These are phyloP conservation scores for Conomelus anceps DNA, from an alignment of 2,888 invertebrate genomes.

Conservation along the genomic window DNA sequence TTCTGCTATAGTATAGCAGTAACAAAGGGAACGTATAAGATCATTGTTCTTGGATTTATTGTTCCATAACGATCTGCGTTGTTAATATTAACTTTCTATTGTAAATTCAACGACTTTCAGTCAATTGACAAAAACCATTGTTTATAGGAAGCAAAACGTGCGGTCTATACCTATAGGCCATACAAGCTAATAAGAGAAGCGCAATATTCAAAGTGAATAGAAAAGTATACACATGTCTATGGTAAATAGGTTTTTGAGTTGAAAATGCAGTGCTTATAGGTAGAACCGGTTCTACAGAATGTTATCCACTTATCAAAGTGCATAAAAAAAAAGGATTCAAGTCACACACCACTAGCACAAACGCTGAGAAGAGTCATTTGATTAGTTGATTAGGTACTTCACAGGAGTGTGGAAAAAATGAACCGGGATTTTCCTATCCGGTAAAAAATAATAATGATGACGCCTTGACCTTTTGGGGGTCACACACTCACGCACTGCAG, in stretches of 20 bases:
- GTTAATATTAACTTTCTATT: too few relatives aligned
- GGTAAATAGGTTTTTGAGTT: not conserved
- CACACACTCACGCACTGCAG: too few relatives aligned
- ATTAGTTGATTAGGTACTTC: not conserved
- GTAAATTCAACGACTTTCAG: too few relatives aligned
- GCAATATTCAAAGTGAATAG: not conserved
- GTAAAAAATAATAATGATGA: not conserved
- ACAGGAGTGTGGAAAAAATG: not conserved
- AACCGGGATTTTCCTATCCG: not conserved
- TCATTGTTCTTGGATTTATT: too few relatives aligned
- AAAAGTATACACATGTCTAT: not conserved
- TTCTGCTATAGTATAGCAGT: too few relatives aligned
- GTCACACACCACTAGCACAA: not conserved
- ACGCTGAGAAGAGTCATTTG: not conserved
- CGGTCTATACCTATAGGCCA: too few relatives aligned
- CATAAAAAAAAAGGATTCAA: not conserved
- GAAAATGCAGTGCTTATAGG: not conserved
- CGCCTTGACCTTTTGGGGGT: not conserved
- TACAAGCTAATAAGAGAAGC: not conserved
- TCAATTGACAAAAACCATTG: too few relatives aligned
- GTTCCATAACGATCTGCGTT: too few relatives aligned
- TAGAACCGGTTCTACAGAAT: not conserved
- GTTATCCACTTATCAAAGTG: not conserved
- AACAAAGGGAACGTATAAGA: too few relatives aligned
- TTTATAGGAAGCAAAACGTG: too few relatives aligned